Percentiles rank a stretch among this genome's conserved stretches.
Evolutionary conservation across 2,113 vertebrate genomes (phyloP).

Genomic region (Anarrhichthys ocellatus): DNA sequence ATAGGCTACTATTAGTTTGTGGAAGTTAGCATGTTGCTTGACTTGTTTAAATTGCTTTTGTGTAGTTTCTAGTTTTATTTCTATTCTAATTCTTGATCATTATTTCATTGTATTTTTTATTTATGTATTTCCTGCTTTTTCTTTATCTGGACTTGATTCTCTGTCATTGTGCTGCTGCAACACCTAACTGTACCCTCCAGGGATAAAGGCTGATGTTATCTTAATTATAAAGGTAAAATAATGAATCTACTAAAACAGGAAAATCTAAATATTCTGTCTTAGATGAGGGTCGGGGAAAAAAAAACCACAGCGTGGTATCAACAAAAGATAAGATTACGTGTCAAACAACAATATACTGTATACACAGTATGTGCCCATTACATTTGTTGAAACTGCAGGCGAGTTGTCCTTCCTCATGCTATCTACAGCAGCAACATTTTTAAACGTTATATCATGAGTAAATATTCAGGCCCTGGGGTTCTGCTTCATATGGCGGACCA

Average conservation of each 20-base stretch:
- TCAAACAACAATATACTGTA: slow-evolving; percentile 1
- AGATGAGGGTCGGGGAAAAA: not conserved
- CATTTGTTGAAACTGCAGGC: not conserved
- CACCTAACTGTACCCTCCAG: not conserved
- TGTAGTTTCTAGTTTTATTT: too few species aligned
- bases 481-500: not conserved
- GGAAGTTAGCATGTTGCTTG: not conserved
- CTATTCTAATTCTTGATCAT: not conserved
- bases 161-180: not conserved
- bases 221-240: slow-evolving; percentile 2
- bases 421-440: slow-evolving; percentile 7
- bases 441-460: not conserved
- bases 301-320: not conserved
- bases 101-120: not conserved
- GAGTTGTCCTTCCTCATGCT: slow-evolving; percentile 9
- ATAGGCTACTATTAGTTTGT: not conserved
- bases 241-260: not conserved
- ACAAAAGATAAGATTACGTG: not conserved
- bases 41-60: not conserved
- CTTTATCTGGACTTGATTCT: not conserved
- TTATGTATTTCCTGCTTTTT: not conserved
- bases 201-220: not conserved
- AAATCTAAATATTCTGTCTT: not conserved
- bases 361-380: slow-evolving; percentile 3
- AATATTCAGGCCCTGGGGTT: not conserved